Base-by-base conservation (phyloP, 2,888 invertebrate species). In the Aporophyla lueneburgensis region DNA sequence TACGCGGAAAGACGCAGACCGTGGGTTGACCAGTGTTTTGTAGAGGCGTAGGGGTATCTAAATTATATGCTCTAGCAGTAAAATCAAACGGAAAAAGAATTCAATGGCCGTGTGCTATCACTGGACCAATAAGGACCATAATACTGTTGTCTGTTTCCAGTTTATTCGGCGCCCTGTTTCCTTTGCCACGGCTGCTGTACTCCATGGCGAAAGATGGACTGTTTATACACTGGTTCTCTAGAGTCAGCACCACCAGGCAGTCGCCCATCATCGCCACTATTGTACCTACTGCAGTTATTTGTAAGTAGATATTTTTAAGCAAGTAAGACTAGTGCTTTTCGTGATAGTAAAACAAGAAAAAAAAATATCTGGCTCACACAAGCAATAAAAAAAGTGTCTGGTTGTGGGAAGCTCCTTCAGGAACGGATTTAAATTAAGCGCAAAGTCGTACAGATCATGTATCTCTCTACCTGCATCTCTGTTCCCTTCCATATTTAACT, bases 161-260 rank as follows among this genome's bases (percentile, higher is more conserved):
- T 92, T 95, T 99, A 53, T 97, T 98, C 87, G 99, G 99, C 0
- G 97, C 98, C 0, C 97, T 99, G 94, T 99, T 98, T 90, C 98
- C 99, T 0, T 92, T 99, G 76, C 98, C 99, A 0, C 97, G 99
- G 27, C 97, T 99, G 49, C 85, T 96, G 77, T 99, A 99, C 92
- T 98, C 99, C 1, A 99, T 99, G 99, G 98, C 99, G 0, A 97
- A 97, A 1, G 99, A 99, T 90, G 98, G 99, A 0, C 95, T 99
- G 7, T 95, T 99, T 65, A 98, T 98, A 91, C 97, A 97, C 75
- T 97, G 97, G 93, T 96, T 99, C 89, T 97, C 98, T 14, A 97
- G 97, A 85, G 97, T 99, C 19, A 97, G 97, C 92, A 95, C 97
- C 0, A 96, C 96, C 33, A 98, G 98, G 72, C 97, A 98, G 78